These are phyloP conservation scores for Eumerus sabulonum DNA, from an alignment of 2,888 invertebrate species.

Conservation along the genomic window DNA sequence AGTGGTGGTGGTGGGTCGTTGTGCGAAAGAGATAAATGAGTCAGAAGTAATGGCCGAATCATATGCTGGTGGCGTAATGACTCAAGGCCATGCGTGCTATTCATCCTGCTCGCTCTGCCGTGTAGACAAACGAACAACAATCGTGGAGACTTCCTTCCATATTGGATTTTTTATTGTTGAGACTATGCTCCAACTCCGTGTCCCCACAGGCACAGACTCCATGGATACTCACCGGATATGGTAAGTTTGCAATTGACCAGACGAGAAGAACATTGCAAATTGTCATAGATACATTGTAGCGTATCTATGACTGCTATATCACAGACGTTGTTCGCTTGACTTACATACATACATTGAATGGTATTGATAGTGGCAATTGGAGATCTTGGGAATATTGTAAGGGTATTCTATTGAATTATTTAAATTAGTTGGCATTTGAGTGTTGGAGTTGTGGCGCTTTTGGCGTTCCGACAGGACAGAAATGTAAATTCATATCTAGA, in stretches of 20 bases:
- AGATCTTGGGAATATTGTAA: background rate
- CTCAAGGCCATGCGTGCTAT: constrained; percentile 48
- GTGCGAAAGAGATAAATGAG: constrained; percentile 64
- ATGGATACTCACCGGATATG: constrained; percentile 1
- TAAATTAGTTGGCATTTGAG: constrained; percentile 16
- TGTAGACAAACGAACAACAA: too few species aligned
- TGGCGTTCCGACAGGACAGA: background rate
- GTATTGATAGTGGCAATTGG: constrained; percentile 4
- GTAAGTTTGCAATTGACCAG: constrained; percentile 7
- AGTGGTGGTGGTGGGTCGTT: constrained; percentile 24
- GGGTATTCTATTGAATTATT: constrained; percentile 12
- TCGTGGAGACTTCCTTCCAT: constrained; percentile 63
- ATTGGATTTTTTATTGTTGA: constrained; percentile 39
- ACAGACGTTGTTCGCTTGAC: too few species aligned
- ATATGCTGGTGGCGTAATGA: constrained; percentile 48
- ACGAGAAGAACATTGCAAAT: constrained; percentile 18
- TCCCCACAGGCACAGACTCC: background rate
- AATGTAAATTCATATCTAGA: constrained; percentile 23
- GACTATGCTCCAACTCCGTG: background rate
- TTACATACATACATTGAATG: background rate
- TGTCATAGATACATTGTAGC: constrained; percentile 25
- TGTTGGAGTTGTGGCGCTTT: background rate
- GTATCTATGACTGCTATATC: too few species aligned
- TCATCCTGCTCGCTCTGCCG: constrained; percentile 42
- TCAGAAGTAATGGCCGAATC: constrained; percentile 61